Evolutionary conservation across 2,797 vertebrate genomes (phyloP), one percentile per base, ranked within the genome.

Genomic region (Silurus aristotelis): DNA sequence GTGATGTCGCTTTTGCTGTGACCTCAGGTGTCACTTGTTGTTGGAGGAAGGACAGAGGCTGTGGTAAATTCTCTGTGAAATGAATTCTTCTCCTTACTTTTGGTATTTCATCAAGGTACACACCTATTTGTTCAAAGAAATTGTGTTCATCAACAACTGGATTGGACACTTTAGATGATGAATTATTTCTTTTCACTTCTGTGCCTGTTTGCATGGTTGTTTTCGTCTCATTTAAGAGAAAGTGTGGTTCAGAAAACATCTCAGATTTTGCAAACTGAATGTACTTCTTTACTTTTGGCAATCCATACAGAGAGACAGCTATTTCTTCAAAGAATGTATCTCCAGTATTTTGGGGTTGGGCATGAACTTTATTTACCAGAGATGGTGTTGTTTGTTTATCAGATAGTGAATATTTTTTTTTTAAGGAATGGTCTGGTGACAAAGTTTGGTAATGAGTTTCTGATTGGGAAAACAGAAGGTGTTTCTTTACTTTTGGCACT

Each of bases 51-150:
- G 68, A 68, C 9, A n/a, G 83, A 67, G 82, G n/a, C 14, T 19
- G 60, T 78, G 46, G 48, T 75, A 25, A 73, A 73, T 25, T 73
- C 52, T 80, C 80, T 64, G 85, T 82, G 77, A 88, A 88, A 12
- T 86, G 48, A 82, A 88, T 68, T 43, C 78, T 73, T 75, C 83
- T 82, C 56, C 72, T 87, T 66, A 88, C 80, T 61, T 87, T 88
- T 85, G 85, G 76, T 64, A 87, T 52, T 52, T 17, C 20, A 75
- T 80, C 46, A 68, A 83, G 38, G 67, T 48, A 70, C 61, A 64
- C 22, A 20, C 46, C 68, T 46, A 61, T 48, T 80, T 83, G 79
- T 67, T 43, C 64, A 56, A 17, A 77, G 31, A 87, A 73, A 79
- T 31, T 68, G 27, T 85, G 20, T 48, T 31, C 60, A 60, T 58